A percentile compares a stretch with the other conserved stretches of the same genome.
Conservation (phyloP, 2,113 vertebrate genomes). For the Carettochelys insculpta region DNA sequence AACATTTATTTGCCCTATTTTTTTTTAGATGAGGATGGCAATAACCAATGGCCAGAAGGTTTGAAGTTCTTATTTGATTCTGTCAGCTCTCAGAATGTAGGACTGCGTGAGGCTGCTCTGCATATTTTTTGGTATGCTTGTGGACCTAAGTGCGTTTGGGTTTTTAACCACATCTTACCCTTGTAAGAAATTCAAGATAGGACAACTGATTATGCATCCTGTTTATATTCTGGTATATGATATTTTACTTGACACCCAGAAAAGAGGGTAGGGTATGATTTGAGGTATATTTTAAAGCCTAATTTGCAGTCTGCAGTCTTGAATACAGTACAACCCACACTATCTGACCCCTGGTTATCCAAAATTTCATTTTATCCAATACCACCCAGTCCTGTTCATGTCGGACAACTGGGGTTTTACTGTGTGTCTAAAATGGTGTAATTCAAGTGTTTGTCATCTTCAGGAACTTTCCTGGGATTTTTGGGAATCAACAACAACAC, state of each 20-base stretch:
- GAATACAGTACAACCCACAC: too few relatives aligned
- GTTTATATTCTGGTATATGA: not conserved
- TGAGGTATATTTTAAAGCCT: not conserved
- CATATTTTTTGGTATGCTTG: constrained; percentile 94
- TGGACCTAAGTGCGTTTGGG: not conserved
- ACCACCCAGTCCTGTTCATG: too few relatives aligned
- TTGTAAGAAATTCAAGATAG: not conserved
- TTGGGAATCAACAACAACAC: constrained; percentile 98
- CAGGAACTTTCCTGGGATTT: constrained; percentile 99
- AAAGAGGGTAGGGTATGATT: not conserved
- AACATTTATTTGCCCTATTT: not conserved
- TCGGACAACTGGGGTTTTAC: too few relatives aligned
- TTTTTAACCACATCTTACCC: not conserved
- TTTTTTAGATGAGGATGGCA: constrained; percentile 92
- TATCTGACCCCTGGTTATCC: too few relatives aligned
- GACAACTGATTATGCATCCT: not conserved
- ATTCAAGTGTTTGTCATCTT: constrained; percentile 28
- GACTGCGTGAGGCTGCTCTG: constrained; percentile 92
- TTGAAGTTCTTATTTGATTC: constrained; percentile 98
- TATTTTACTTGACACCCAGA: not conserved
- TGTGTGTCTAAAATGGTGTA: not conserved
- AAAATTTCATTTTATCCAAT: too few relatives aligned
- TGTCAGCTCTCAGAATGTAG: constrained; percentile 91
- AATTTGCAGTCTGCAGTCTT: not conserved
- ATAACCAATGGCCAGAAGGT: constrained; percentile 97